Base-by-base conservation (phyloP, 2,888 invertebrate genomes). In the Lasioglossum lativentre region DNA sequence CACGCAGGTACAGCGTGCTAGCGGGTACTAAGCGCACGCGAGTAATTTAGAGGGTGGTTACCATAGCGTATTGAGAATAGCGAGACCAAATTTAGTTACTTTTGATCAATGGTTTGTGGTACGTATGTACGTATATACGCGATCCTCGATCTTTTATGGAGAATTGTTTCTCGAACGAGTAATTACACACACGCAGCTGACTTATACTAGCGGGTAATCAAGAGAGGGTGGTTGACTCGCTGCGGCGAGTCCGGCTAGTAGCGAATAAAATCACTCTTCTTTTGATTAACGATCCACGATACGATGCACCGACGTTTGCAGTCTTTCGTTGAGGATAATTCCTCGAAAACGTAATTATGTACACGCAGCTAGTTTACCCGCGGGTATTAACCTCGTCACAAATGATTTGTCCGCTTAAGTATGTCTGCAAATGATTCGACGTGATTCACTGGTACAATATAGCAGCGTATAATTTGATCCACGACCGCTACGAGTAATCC, bases 181-280 rank as follows among this genome's bases (percentile, higher is more conserved):
- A 63, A 63, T 63, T 63, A 63, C 63, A 63, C 63, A 63, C 27
- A 27, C 63, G 63, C 63, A 63, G 63, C 63, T 2, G 63, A 59
- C 59, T 30, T 30, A 27, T 30, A 30, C 63, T 63, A 63, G 63
- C 30, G 30, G 63, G 63, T 63, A 63, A 63, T 63, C 63, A 63
- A 63, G 63, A 30, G 52, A 52, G 63, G 63, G 63, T 63, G 30
- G 63, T 63, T 63, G 63, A 30, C 63, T 63, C 16, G 63, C 27
- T 16, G 52, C 52, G 52, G 52, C 52, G 52, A 52, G 52, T 52
- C 52, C 52, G n/a, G 52, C 52, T 52, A 52, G 52, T 52, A 63
- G 63, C 63, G 30, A 63, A 63, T 63, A 63, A 63, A 63, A 63
- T 63, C 63, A 63, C 63, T 63, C 63, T 63, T 63, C 63, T 63